Evolutionary conservation across 2,888 invertebrate species (phyloP), one percentile per base, ranked within the genome.

Genomic region (Rosalia funebris): DNA sequence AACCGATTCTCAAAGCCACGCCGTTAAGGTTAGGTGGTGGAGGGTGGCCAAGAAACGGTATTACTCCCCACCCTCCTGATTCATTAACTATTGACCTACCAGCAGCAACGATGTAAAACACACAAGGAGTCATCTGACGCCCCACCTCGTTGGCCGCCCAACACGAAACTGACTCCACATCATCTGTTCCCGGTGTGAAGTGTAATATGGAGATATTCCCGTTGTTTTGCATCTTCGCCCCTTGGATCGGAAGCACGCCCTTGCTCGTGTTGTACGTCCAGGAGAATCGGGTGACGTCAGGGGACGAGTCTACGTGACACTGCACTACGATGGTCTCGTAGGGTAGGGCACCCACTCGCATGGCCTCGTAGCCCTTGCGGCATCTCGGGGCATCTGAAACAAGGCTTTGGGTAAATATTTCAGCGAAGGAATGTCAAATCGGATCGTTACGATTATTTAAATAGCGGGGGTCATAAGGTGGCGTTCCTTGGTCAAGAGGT

Each of bases 91-190:
- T 32, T 12, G 36, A 37, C 86, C 85, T 84, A 93, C 93, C 90
- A 71, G 92, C 93, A 72, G 91, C 90, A 73, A 92, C 84, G 58
- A 95, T 87, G 82, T 91, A 89, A 79, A 93, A 92, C 54, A 92
- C 82, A 76, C 95, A 95, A 0, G 95, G 94, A 63, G 86, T 86
- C 65, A 87, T 84, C 81, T 95, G 95, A 69, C 90, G 87, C 19
- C 95, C 95, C 11, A 94, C 89, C 65, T 87, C 87, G 79, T 95
- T 95, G 78, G 89, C 89, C 2, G 93, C 93, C 93, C 93, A 94
- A 78, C 95, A 95, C 2, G 92, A 91, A 15, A 95, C 82, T 72
- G 92, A 92, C 62, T 93, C 93, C 68, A 93, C 86, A 76, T 94
- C 93, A 44, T 78, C 69, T 1, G 71, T 69, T n/a, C 72, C 77